Evolutionary conservation across 2,888 invertebrate species (phyloP), one percentile per base, ranked within the genome.

Genomic region (Drosophila paramelanica): DNA sequence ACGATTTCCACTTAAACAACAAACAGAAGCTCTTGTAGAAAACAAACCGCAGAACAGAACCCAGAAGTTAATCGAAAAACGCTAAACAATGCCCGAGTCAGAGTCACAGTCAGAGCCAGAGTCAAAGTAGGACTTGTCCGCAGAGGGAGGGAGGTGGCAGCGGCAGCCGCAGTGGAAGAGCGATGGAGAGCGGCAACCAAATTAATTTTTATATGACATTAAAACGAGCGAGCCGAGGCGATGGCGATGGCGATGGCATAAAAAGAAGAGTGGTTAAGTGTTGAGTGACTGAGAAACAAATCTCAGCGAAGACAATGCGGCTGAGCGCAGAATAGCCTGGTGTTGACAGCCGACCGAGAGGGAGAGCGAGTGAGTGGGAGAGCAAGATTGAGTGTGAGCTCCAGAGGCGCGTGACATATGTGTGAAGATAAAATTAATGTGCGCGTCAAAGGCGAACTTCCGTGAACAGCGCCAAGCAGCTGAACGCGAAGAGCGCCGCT

Each of bases 201-300:
- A 90, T 90, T 89, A 88, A 90, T 89, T 88, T 90, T 88, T 88
- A 89, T 88, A 83, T 85, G 85, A 85, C 88, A 89, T 85, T 82
- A 89, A 85, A 89, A 82, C 89, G 89, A 89, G 86, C 85, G 81
- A 81, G 58, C 64, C 72, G 84, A 87, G 72, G 81, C 89, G 81
- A 77, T 70, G 69, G 73, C 89, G 81, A 77, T 70, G 69, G 73
- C 57, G 60, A 61, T 57, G 51, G 39, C 65, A 67, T 59, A 81
- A 75, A 67, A 70, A 79, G 79, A 64, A 71, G 80, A 83, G 81
- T 73, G 77, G 68, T 69, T 81, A 81, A 81, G 81, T 84, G 84
- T 84, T 87, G 89, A 86, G 83, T 86, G 83, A 76, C 79, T 77
- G 82, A 86, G 88, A 77, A 82, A 86, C 83, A 83, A 83, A 83